A percentile compares a stretch with the other conserved stretches of the same genome.
These are phyloP conservation scores for Synchiropus splendidus DNA, from an alignment of 2,113 vertebrate species.

Conservation along the genomic window DNA sequence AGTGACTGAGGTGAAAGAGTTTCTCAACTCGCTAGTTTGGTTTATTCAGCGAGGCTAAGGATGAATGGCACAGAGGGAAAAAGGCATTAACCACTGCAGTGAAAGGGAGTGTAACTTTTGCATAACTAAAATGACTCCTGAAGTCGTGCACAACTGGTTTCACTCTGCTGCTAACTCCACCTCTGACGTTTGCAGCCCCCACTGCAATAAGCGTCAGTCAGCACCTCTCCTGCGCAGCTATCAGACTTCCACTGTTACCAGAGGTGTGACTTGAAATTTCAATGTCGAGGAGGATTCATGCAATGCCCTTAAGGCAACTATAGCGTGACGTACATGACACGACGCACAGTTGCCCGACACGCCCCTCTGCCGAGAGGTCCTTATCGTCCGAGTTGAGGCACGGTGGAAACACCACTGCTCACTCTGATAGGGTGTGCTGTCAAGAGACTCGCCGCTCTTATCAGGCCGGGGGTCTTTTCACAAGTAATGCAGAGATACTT, in stretches of 20 bases:
- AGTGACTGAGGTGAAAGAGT: not conserved
- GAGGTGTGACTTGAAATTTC: too few species aligned
- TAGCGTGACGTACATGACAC: constrained; percentile 9
- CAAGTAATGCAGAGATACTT: constrained; percentile 14
- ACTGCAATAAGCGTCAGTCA: constrained; percentile 40
- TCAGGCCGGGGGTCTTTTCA: constrained; percentile 33
- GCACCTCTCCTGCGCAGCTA: constrained; percentile 19
- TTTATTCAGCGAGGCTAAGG: not conserved
- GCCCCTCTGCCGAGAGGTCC: constrained; percentile 37
- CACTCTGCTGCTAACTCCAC: constrained; percentile 23
- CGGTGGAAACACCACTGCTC: constrained; percentile 52
- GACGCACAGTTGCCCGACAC: constrained; percentile 27
- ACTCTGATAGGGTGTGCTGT: constrained; percentile 46
- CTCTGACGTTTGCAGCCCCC: constrained; percentile 16
- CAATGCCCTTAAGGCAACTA: not conserved
- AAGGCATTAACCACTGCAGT: not conserved
- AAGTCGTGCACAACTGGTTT: constrained; percentile 20
- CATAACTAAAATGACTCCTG: constrained; percentile 33
- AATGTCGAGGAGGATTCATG: too few species aligned
- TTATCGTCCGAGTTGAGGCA: constrained; percentile 53
- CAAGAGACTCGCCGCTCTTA: constrained; percentile 41
- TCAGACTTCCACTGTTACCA: constrained; percentile 16
- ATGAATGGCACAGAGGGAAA: constrained; percentile 4
- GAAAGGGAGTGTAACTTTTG: not conserved
- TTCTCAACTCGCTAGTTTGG: not conserved